Evolutionary conservation across 1,140 invertebrate species (phyloP), one percentile per base, ranked within the genome.

Genomic region (Condylostylus longicornis): DNA sequence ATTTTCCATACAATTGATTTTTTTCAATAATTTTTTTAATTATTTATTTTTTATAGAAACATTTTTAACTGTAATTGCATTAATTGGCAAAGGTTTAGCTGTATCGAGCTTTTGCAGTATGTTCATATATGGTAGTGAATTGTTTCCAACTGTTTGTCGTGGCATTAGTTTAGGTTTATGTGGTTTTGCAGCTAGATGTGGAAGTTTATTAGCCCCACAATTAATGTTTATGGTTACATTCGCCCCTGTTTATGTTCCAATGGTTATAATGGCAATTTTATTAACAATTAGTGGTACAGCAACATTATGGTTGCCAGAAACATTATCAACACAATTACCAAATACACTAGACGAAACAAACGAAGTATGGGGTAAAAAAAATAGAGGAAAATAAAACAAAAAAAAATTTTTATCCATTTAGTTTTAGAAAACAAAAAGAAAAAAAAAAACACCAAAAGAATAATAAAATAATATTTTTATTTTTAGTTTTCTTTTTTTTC

Each of bases 91-190:
- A 31, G 37, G 29, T 20, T 12, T 38, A 8, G 27, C 29, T 7
- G 27, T 38, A n/a, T 31, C 27, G 3, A 38, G 37, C 21, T 38
- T 30, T 20, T 30, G 37, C 13, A 19, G 15, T 13, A 38, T 31
- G 37, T 38, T 21, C 12, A 31, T 32, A 12, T 38, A 32, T 38
- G 5, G 6, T 20, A 29, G 29, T 31, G 37, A 38, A 32, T 15
- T 38, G 7, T 31, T 38, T 38, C 37, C 37, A 18, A 38, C 37
- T 9, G 20, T 38, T 5, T 18, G 6, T 5, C 27, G 37, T 12
- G 37, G 25, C 5, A 5, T 21, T 10, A 18, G n/a, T 19, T 10
- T 32, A 5, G 37, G 37, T 4, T 13, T 38, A 12, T 38, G 37
- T 21, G 37, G 37, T 21, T 38, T 30, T 31, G 6, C 19, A 15